Conservation (phyloP, 2,797 vertebrate species). For the Gephyroberyx darwinii region DNA sequence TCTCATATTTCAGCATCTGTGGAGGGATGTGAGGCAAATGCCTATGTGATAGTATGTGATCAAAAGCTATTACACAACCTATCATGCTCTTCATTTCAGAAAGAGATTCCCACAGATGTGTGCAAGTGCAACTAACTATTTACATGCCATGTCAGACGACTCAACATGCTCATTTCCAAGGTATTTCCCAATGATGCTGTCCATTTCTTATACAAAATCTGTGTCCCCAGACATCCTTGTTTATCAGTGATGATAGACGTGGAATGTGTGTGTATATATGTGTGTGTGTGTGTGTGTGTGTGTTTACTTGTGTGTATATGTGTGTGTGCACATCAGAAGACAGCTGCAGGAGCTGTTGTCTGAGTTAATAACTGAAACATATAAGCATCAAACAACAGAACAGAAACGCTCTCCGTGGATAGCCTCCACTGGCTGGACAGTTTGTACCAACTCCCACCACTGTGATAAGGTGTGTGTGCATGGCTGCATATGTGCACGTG, state of each 20-base stretch:
- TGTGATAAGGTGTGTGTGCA: slow-evolving; percentile 41
- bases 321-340: slow-evolving; percentile 56
- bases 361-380: slow-evolving; percentile 72
- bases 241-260: slow-evolving; percentile 59
- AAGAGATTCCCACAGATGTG: slow-evolving; percentile 4
- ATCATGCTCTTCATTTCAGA: slow-evolving; percentile 8
- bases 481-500: slow-evolving; percentile 19
- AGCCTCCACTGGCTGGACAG: slow-evolving; percentile 54
- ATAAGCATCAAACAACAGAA: slow-evolving; percentile 66
- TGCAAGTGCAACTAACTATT: slow-evolving; percentile 3
- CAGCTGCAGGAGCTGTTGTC: slow-evolving; percentile 64
- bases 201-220: slow-evolving; percentile 30
- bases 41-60: slow-evolving; percentile 21
- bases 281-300: no score
- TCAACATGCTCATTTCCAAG: slow-evolving; percentile 23
- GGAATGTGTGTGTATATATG: slow-evolving; percentile 32
- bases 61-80: slow-evolving; percentile 10
- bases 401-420: slow-evolving; percentile 55
- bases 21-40: slow-evolving; percentile 31
- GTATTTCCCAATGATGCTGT: slow-evolving; percentile 19
- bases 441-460: slow-evolving; percentile 51
- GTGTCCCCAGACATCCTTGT: slow-evolving; percentile 42
- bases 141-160: background rate
- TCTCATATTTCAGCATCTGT: slow-evolving; percentile 42
- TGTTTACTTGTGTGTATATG: slow-evolving; percentile 2